Conservation (phyloP, 1,140 invertebrate genomes). For the Fopius arisanus region DNA sequence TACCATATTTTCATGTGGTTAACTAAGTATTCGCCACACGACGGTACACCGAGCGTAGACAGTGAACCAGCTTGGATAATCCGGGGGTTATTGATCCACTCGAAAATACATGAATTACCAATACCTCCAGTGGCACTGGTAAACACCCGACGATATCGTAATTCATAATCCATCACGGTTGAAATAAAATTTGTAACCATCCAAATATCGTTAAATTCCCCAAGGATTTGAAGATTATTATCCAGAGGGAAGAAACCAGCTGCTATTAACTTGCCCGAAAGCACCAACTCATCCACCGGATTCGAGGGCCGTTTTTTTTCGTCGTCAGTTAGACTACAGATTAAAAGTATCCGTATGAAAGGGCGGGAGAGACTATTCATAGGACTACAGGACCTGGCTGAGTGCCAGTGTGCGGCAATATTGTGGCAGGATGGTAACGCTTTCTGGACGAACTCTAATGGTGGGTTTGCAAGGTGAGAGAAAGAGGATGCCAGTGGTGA, state of each 20-base stretch:
- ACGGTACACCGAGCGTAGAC: background rate
- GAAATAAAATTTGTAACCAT: too few relatives aligned
- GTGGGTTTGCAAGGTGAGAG: background rate
- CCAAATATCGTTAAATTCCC: too few relatives aligned
- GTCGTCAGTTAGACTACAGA: background rate
- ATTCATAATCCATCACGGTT: background rate
- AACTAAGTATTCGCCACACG: background rate
- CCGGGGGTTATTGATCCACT: constrained; percentile 24
- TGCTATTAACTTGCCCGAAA: background rate
- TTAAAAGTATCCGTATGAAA: constrained; percentile 10
- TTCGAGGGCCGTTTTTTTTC: background rate
- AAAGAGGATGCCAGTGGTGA: constrained; percentile 7
- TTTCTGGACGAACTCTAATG: background rate
- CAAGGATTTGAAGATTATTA: too few relatives aligned
- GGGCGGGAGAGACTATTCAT: background rate
- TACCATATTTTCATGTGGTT: background rate
- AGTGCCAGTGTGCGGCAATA: background rate
- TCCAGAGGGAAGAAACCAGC: background rate
- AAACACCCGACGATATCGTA: constrained; percentile 7
- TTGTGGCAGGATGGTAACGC: background rate
- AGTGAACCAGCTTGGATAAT: background rate
- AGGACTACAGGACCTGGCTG: background rate
- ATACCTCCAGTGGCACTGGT: background rate
- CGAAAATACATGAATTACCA: constrained; percentile 30
- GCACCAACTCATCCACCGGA: background rate